phyloP scores from a whole-genome alignment of 2,797 vertebrate species.

The Anguilla obscura region DNA sequence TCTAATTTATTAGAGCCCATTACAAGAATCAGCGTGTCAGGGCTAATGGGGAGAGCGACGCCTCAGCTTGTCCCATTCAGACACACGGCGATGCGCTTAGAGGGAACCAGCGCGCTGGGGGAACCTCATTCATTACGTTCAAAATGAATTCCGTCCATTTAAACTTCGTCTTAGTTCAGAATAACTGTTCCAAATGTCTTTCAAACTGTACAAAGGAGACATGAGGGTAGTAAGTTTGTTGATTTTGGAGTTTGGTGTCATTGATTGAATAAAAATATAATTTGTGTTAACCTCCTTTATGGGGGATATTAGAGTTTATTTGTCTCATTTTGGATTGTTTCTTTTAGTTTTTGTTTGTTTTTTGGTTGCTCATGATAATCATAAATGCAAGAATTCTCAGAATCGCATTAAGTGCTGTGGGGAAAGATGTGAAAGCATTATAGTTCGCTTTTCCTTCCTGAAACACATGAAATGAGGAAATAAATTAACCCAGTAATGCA shows the following conservation, averaged over 20 bases:
- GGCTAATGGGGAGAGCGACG: constrained; percentile 18
- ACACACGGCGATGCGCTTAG: neutral
- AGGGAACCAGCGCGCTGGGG: neutral
- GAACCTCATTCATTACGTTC: neutral
- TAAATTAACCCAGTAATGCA: neutral
- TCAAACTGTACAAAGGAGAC: neutral
- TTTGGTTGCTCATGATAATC: neutral
- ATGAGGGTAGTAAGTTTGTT: neutral
- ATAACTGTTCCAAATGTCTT: neutral
- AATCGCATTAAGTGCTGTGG: neutral
- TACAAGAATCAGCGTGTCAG: neutral
- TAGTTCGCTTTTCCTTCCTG: neutral
- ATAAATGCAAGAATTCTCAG: neutral
- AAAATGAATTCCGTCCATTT: neutral
- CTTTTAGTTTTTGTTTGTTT: neutral
- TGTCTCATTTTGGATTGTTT: neutral
- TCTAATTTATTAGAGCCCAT: constrained; percentile 11
- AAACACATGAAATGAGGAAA: neutral
- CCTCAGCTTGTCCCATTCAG: neutral
- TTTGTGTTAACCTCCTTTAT: neutral
- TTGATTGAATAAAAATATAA: neutral
- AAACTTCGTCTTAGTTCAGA: neutral
- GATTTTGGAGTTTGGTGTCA: neutral
- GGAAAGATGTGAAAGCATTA: neutral
- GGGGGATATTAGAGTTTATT: neutral